Base-by-base conservation (phyloP, 2,888 invertebrate genomes). In the Beris morrisii region DNA sequence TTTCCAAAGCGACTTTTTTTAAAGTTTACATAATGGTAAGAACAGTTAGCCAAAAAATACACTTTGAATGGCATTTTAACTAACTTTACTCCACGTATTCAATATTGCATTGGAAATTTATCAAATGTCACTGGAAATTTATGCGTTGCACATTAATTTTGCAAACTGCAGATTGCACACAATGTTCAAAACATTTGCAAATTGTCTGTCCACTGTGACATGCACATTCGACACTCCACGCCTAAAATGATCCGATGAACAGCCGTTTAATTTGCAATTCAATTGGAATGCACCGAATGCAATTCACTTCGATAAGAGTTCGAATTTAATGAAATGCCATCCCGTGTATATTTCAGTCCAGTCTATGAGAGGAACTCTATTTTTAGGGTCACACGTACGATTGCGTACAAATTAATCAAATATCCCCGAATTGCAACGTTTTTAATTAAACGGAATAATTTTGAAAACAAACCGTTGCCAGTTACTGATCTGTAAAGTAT, bases 201-300 rank as follows among this genome's bases (percentile, higher is more conserved):
- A 38, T 5, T 38, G 38, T 38, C 38, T 5, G 38, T 9, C 38
- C 22, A 22, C 22, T 22, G 22, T 22, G 22, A 38, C 9, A 38
- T 38, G 7, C 7, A 38, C 38, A 38, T 38, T 38, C 38, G 5
- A 38, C 38, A 38, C 9, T 38, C 38, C 1, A 38, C 38, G 9
- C 38, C 61, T 50, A 43, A 50, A 50, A 52, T 22, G 52, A 52
- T 50, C 50, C 38, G 52, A 50, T 61, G 50, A 7, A 43, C 43
- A 32, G 15, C 59, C n/a, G 48, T 68, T 65, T 68, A 68, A 68
- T 68, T 65, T 68, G 68, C 68, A 68, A 68, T 68, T 68, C 68
- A 68, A 68, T 61, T 65, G 68, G 61, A 68, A 65, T 65, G 65
- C 68, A 65, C 65, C 68, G 56, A 68, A 55, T 68, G 68, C 68